Conservation (phyloP, 1,140 invertebrate genomes). For the Drosophila azteca region DNA sequence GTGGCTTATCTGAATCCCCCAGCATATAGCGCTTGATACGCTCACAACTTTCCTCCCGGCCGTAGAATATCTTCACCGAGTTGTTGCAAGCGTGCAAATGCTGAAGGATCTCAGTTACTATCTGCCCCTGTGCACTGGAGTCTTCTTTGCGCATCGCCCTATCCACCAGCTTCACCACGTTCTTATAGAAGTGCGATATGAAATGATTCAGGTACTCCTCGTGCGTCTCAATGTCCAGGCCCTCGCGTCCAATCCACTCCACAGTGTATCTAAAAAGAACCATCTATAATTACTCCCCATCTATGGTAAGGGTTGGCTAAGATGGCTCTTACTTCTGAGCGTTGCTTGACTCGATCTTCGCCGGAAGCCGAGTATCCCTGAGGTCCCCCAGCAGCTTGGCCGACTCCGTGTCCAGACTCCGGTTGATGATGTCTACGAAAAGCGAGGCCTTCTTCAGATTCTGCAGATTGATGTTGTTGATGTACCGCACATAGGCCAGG, state of each 20-base stretch:
- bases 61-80: slow-evolving; percentile 98
- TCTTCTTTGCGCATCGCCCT: slow-evolving; percentile 98
- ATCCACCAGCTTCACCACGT: slow-evolving; percentile 96
- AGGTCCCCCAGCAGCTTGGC: slow-evolving; percentile 94
- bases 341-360: slow-evolving; percentile 94
- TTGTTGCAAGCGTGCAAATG: slow-evolving; percentile 98
- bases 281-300: slow-evolving; percentile 1
- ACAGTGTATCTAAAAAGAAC: slow-evolving; percentile 91
- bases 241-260: slow-evolving; percentile 98
- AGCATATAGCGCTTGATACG: slow-evolving; percentile 94
- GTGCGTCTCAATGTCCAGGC: slow-evolving; percentile 95
- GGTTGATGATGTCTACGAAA: slow-evolving; percentile 97
- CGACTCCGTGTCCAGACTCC: slow-evolving; percentile 96
- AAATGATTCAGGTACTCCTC: slow-evolving; percentile 97
- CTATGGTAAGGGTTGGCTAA: slow-evolving; percentile 46
- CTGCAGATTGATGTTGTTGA: slow-evolving; percentile 98
- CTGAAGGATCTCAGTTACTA: slow-evolving; percentile 97
- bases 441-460: slow-evolving; percentile 96
- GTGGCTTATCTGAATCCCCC: slow-evolving; percentile 92
- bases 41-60: slow-evolving; percentile 93
- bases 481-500: slow-evolving; percentile 97
- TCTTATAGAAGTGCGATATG: slow-evolving; percentile 97
- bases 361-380: slow-evolving; percentile 93
- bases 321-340: slow-evolving; percentile 89
- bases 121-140: slow-evolving; percentile 95